Evolutionary conservation across 2,888 invertebrate genomes (phyloP), one percentile per base, ranked within the genome.

Genomic region (Coelopa pilipes): DNA sequence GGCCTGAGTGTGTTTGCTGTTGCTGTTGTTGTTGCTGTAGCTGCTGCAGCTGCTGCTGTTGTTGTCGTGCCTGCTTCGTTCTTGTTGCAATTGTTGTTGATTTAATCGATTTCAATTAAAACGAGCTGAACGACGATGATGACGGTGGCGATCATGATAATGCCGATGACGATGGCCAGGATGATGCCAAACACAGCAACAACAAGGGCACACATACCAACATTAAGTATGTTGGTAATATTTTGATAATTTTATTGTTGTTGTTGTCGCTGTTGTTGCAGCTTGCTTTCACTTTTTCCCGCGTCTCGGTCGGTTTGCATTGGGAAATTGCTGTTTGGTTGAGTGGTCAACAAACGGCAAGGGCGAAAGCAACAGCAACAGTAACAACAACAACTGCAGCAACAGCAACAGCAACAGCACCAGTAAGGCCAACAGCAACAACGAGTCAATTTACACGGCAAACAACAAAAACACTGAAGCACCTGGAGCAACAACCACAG

Each of bases 101-200:
- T 79, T 81, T 80, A 84, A 83, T 83, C 83, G 81, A 83, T 83
- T 84, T 84, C 82, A 84, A 84, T 84, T 82, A 81, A 82, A 80
- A 73, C 53, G 65, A 74, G 75, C 50, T 67, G 66, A 46, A 45
- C 15, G 15, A 45, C 24, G n/a, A 24, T 11, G 49, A 49, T 17
- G 49, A 49, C 17, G 13, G 21, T 21, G 49, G 9, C 10, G 46
- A 63, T 17, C 12, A 66, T 34, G 21, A 60, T 53, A 50, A 47
- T 17, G 53, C 10, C 53, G 59, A 5, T 57, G 50, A 49, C 34
- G 55, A 55, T 24, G 57, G 19, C 17, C 55, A 49, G 13, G 1
- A 46, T 46, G 12, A 69, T 1, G 24, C 5, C 34, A n/a, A 68
- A n/a, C n/a, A 19, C 9, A 1, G 24, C 70, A 63, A 47, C 71